Conservation (phyloP, 2,113 vertebrate genomes). For the Lamprotornis superbus region DNA sequence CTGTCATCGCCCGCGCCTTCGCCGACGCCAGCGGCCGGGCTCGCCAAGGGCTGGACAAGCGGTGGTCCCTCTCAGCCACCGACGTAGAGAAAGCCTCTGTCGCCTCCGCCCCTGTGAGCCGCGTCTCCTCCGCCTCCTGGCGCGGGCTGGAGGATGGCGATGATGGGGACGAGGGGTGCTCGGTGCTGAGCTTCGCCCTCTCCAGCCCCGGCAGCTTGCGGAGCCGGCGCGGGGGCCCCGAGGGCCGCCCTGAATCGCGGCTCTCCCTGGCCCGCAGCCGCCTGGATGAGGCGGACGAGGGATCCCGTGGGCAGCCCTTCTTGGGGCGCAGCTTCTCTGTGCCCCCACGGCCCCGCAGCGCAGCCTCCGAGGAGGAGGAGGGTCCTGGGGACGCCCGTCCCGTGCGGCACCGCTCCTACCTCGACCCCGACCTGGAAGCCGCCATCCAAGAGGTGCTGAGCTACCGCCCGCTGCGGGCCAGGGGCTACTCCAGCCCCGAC, state of each 20-base stretch:
- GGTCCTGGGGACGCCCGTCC: conserved; percentile 68
- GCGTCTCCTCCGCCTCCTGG: conserved; percentile 76
- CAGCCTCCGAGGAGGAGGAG: conserved; percentile 33
- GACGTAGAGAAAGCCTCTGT: conserved; percentile 81
- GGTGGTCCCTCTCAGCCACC: conserved; percentile 77
- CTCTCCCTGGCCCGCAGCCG: conserved; percentile 80
- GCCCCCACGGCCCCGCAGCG: conserved; percentile 80
- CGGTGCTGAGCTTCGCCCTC: conserved; percentile 79
- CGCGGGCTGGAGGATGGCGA: conserved; percentile 72
- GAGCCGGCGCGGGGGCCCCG: conserved; percentile 70
- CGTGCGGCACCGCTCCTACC: conserved; percentile 81
- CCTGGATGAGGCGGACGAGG: conserved; percentile 83
- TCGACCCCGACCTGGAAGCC: conserved; percentile 92
- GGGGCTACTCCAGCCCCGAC: conserved; percentile 80
- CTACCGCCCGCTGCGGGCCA: conserved; percentile 82
- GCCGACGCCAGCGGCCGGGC: conserved; percentile 76
- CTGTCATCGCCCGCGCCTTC: conserved; percentile 79
- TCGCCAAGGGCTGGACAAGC: conserved; percentile 81
- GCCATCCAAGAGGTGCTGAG: conserved; percentile 94
- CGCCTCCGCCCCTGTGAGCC: conserved; percentile 73
- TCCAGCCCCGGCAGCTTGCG: conserved; percentile 74
- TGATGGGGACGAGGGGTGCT: conserved; percentile 76
- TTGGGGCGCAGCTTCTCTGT: conserved; percentile 88
- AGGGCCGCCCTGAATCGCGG: conserved; percentile 77
- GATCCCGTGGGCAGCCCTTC: conserved; percentile 78